phyloP scores from a whole-genome alignment of 2,797 vertebrate genomes.

The Trematomus bernacchii region DNA sequence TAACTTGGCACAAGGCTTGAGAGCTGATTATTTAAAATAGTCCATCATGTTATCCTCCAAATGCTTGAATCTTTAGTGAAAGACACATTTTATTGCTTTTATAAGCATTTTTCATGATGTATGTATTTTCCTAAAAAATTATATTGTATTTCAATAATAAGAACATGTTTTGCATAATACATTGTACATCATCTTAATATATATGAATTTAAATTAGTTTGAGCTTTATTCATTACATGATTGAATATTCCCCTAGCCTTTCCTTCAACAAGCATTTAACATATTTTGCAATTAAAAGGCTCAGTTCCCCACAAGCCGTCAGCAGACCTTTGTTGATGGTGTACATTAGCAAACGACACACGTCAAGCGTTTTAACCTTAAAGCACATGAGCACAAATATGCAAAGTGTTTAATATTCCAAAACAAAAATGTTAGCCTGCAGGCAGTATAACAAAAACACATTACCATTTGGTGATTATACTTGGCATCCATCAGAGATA shows the following conservation, averaged over 20 bases:
- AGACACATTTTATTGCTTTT: no score
- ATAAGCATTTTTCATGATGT: no score
- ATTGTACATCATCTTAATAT: neutral
- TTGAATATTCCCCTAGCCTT: neutral
- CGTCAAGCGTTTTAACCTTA: constrained; percentile 11
- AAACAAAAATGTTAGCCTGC: neutral
- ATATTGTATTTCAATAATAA: neutral
- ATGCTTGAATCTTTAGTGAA: no score
- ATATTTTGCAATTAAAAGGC: constrained; percentile 15
- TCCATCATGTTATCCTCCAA: no score
- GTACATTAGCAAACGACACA: constrained; percentile 23
- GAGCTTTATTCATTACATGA: neutral
- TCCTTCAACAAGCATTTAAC: neutral
- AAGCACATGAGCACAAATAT: constrained; percentile 22
- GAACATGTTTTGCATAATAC: neutral
- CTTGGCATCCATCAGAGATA: constrained; percentile 21
- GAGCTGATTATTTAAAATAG: no score
- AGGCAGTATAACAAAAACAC: constrained; percentile 11
- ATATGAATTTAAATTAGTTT: neutral
- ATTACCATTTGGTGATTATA: constrained; percentile 17
- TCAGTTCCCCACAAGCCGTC: neutral
- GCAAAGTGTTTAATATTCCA: constrained; percentile 5
- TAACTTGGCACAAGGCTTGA: no score
- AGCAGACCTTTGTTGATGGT: constrained; percentile 15
- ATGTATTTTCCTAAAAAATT: no score